Evolutionary conservation across 2,888 invertebrate species (phyloP).

Genomic region (Teleiodes luculella): DNA sequence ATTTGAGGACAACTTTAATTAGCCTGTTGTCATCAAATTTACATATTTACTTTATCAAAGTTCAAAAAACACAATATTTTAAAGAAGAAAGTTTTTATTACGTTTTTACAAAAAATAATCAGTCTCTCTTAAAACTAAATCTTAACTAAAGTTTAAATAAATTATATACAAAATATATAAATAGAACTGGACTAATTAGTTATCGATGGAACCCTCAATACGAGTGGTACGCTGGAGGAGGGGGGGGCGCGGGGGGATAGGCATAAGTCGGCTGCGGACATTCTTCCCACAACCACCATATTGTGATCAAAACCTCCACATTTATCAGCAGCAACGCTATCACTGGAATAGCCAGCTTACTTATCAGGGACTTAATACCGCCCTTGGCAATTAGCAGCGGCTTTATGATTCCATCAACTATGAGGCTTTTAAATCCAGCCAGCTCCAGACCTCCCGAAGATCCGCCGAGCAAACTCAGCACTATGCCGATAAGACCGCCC

Average conservation of each 20-base stretch:
- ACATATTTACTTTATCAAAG: too few relatives aligned
- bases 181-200: slow-evolving; percentile 34
- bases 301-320: slow-evolving; percentile 58
- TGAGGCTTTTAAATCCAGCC: slow-evolving; percentile 54
- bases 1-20: too few relatives aligned
- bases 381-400: slow-evolving; percentile 57
- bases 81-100: background rate
- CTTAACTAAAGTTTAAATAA: background rate
- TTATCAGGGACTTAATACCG: slow-evolving; percentile 59
- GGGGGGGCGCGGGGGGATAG: slow-evolving; percentile 11
- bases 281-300: slow-evolving; percentile 76
- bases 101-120: slow-evolving; percentile 4
- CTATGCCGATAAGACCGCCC: slow-evolving; percentile 52
- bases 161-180: slow-evolving; percentile 5
- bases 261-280: slow-evolving; percentile 39
- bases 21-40: too few relatives aligned
- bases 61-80: too few relatives aligned
- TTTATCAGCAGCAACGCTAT: slow-evolving; percentile 62
- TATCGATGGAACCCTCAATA: background rate
- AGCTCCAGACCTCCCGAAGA: slow-evolving; percentile 44
- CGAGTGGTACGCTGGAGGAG: slow-evolving; percentile 13
- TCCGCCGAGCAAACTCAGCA: slow-evolving; percentile 52
- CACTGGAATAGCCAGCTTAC: slow-evolving; percentile 63
- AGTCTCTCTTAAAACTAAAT: slow-evolving; percentile 12
- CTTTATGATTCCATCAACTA: slow-evolving; percentile 60